phyloP scores from a whole-genome alignment of 1,140 invertebrate genomes.

The Delia radicum region DNA sequence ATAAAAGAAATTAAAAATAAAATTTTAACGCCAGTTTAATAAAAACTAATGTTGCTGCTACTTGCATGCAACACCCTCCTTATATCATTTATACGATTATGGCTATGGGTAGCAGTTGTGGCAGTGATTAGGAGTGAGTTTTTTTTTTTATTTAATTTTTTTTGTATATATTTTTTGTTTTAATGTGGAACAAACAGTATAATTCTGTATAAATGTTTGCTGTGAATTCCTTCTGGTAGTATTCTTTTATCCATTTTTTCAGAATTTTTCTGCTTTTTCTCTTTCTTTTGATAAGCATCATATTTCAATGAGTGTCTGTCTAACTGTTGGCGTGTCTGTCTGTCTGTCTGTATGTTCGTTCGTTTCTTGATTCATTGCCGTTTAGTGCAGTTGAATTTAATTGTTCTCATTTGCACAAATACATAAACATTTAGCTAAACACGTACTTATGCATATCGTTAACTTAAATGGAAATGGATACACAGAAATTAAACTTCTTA shows the following conservation, averaged over 20 bases:
- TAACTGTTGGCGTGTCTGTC: not conserved
- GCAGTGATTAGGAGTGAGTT: not conserved
- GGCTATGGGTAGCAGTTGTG: not conserved
- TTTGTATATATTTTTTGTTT: not conserved
- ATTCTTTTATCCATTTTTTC: not conserved
- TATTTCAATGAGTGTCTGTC: conserved; percentile 3
- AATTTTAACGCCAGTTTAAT: not conserved
- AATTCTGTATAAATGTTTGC: not conserved
- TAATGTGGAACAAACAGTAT: not conserved
- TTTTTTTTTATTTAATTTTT: not conserved
- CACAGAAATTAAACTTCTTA: too few relatives aligned
- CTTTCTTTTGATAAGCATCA: conserved; percentile 9
- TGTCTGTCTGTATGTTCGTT: not conserved
- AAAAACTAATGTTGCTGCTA: not conserved
- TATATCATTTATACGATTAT: not conserved
- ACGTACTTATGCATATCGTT: too few relatives aligned
- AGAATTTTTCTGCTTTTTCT: not conserved
- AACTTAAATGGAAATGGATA: too few relatives aligned
- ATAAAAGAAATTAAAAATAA: not conserved
- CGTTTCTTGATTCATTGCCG: too few relatives aligned
- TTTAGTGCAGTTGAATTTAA: not conserved
- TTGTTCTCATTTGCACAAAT: not conserved
- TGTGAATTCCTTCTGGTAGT: not conserved
- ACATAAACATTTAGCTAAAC: not conserved
- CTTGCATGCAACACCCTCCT: not conserved